Evolutionary conservation across 1,140 invertebrate genomes (phyloP).

Genomic region (Drosophila orosa): DNA sequence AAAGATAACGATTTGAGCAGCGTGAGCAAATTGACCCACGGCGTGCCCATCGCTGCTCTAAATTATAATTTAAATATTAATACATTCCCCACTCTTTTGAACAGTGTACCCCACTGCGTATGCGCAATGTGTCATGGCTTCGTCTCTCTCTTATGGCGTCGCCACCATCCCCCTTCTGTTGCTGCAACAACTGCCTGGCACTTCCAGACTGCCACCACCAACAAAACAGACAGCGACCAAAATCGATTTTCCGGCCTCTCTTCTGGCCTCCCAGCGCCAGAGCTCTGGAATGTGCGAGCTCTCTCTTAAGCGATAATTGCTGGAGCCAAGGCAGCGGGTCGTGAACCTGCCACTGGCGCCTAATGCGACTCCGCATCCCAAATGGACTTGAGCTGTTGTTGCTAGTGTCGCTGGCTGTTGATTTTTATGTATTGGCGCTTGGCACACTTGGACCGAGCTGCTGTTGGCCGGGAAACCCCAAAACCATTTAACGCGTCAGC

Average conservation of each 20-base stretch:
- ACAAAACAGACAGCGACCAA: conserved; percentile 47
- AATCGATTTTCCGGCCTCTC: conserved; percentile 70
- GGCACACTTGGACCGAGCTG: conserved; percentile 67
- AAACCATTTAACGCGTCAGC: conserved; percentile 80
- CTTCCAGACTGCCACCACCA: conserved; percentile 67
- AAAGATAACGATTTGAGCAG: too few species aligned
- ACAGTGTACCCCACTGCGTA: conserved; percentile 66
- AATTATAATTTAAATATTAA: not conserved
- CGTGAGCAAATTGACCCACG: too few species aligned
- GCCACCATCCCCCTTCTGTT: conserved; percentile 20
- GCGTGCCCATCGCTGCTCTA: too few species aligned
- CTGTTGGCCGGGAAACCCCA: conserved; percentile 71
- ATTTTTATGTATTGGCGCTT: conserved; percentile 75
- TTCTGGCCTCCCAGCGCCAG: conserved; percentile 16
- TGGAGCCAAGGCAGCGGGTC: conserved; percentile 67
- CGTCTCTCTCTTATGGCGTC: not conserved
- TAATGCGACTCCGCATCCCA: conserved; percentile 60
- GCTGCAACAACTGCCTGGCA: conserved; percentile 51
- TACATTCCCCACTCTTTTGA: not conserved
- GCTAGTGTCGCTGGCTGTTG: conserved; percentile 56
- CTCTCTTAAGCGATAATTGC: conserved; percentile 59
- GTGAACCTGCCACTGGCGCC: conserved; percentile 72
- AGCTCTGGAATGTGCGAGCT: conserved; percentile 27
- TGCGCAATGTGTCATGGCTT: conserved; percentile 54
- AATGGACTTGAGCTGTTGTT: conserved; percentile 61